Evolutionary conservation across 2,888 invertebrate species (phyloP).

Genomic region (Luffia ferchaultella): DNA sequence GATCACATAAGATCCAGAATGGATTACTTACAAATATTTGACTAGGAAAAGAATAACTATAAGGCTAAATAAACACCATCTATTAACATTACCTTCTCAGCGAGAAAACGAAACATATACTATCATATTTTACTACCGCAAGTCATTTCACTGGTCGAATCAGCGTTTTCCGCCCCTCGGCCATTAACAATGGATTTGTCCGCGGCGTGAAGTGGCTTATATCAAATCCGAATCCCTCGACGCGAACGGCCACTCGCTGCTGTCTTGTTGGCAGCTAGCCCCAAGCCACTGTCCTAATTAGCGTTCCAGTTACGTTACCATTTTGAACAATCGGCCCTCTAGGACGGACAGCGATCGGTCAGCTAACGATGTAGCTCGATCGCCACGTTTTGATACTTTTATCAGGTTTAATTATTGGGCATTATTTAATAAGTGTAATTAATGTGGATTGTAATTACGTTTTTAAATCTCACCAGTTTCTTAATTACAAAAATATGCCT

Average conservation of each 20-base stretch:
- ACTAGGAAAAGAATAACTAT: too few relatives aligned
- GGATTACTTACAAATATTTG: too few relatives aligned
- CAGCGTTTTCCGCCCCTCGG: slow-evolving; percentile 21
- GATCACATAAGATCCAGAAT: too few relatives aligned
- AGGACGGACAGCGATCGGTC: slow-evolving; percentile 5
- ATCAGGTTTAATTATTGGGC: neutral
- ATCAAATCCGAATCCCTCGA: slow-evolving; percentile 42
- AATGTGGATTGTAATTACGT: neutral
- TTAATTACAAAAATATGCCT: too few relatives aligned
- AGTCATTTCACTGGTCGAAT: neutral
- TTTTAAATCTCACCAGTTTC: too few relatives aligned
- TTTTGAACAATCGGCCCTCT: slow-evolving; percentile 32
- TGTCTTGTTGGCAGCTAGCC: slow-evolving; percentile 19
- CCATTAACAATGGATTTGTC: slow-evolving; percentile 49
- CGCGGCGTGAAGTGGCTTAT: slow-evolving; percentile 35
- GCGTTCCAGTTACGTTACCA: slow-evolving; percentile 32
- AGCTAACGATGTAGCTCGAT: slow-evolving; percentile 1
- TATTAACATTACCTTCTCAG: too few relatives aligned
- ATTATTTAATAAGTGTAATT: neutral
- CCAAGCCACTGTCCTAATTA: slow-evolving; percentile 47
- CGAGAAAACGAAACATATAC: too few relatives aligned
- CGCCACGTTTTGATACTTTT: slow-evolving; percentile 23
- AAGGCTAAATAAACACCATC: too few relatives aligned
- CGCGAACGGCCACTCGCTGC: slow-evolving; percentile 8
- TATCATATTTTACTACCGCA: neutral